A percentile compares a stretch with the other conserved stretches of the same genome.
These are phyloP conservation scores for Helicoverpa assulta DNA, from an alignment of 2,888 invertebrate species.

Conservation along the genomic window DNA sequence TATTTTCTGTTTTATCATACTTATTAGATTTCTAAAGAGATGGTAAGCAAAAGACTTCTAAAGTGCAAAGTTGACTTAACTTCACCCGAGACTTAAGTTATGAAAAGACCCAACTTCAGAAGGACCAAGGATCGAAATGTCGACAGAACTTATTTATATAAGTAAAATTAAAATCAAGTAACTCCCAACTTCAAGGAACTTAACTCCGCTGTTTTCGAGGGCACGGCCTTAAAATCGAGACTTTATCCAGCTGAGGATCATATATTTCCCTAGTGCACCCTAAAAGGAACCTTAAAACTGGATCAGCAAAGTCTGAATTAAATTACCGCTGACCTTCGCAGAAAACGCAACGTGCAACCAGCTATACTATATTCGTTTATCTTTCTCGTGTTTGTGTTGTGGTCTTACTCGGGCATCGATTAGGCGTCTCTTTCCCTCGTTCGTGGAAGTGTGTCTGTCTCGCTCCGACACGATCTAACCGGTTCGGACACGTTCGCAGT, in stretches of 20 bases:
- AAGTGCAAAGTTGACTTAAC: neutral
- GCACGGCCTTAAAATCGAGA: conserved; percentile 67
- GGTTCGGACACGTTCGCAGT: conserved; percentile 77
- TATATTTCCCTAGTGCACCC: conserved; percentile 36
- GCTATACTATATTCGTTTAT: conserved; percentile 68
- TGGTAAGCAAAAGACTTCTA: neutral
- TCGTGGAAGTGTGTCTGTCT: conserved; percentile 57
- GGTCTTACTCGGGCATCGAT: conserved; percentile 73
- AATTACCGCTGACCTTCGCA: conserved; percentile 55
- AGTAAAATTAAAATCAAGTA: conserved; percentile 51
- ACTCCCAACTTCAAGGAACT: conserved; percentile 59
- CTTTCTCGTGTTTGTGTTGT: conserved; percentile 78
- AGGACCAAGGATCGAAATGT: conserved; percentile 7
- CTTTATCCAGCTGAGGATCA: conserved; percentile 65
- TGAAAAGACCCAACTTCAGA: neutral
- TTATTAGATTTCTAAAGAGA: neutral
- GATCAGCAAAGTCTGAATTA: conserved; percentile 43
- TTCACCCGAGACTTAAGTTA: neutral
- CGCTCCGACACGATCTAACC: conserved; percentile 73
- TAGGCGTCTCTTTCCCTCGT: conserved; percentile 68
- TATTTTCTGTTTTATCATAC: neutral
- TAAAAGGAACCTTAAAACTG: conserved; percentile 45
- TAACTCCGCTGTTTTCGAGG: conserved; percentile 64
- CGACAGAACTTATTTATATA: conserved; percentile 28
- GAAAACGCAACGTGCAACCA: conserved; percentile 72